phyloP scores from a whole-genome alignment of 2,888 invertebrate genomes.

The Thera obeliscata region DNA sequence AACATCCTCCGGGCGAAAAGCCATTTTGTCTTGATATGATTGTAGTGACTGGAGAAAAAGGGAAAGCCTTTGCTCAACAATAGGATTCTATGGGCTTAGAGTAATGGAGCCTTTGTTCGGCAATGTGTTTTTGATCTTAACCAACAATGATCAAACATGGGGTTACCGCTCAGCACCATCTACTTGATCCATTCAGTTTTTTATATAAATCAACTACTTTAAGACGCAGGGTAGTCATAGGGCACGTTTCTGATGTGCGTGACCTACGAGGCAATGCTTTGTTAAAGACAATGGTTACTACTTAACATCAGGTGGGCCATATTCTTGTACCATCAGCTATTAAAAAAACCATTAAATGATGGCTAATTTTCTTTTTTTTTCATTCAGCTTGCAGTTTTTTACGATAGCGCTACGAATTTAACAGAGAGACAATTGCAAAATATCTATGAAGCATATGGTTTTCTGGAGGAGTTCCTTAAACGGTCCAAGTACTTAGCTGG shows the following conservation, averaged over 20 bases:
- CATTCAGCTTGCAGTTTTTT: constrained; percentile 20
- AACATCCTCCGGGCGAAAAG: not conserved
- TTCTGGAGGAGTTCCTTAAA: constrained; percentile 75
- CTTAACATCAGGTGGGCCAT: no score
- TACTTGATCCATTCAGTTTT: no score
- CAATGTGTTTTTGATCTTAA: not conserved
- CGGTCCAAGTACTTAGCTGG: constrained; percentile 78
- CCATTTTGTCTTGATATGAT: not conserved
- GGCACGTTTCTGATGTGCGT: no score
- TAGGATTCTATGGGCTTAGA: not conserved
- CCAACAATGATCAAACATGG: no score
- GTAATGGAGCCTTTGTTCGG: not conserved
- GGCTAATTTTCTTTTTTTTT: not conserved
- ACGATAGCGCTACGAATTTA: constrained; percentile 34
- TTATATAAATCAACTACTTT: no score
- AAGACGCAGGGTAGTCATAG: no score
- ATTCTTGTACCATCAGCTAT: no score
- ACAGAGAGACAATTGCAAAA: constrained; percentile 60
- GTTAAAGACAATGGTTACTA: no score
- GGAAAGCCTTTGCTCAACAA: not conserved
- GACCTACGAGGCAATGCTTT: no score
- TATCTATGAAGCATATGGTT: constrained; percentile 71
- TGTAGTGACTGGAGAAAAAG: not conserved
- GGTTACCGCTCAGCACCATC: no score
- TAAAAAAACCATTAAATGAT: no score